Conservation (phyloP, 1,140 invertebrate genomes). For the Diorhabda carinulata region DNA sequence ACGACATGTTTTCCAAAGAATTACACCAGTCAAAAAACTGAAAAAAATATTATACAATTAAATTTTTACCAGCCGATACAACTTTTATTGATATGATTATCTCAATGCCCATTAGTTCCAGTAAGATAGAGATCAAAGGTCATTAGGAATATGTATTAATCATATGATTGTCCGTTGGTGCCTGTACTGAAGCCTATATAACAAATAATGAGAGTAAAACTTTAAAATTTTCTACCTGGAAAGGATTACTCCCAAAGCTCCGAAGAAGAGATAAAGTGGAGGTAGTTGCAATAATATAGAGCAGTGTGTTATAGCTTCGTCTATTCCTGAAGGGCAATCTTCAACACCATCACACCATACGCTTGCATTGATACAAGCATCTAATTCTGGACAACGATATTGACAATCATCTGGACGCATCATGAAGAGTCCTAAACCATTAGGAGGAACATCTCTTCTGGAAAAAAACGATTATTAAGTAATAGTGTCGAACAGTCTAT, state of each 20-base stretch:
- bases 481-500: neutral
- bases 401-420: slow-evolving; percentile 67
- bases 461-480: slow-evolving; percentile 15
- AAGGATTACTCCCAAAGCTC: slow-evolving; percentile 47
- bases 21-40: slow-evolving; percentile 29
- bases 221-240: slow-evolving; percentile 20
- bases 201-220: neutral
- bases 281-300: slow-evolving; percentile 70
- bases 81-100: neutral
- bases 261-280: slow-evolving; percentile 62
- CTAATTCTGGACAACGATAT: slow-evolving; percentile 77
- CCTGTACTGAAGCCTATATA: neutral
- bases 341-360: slow-evolving; percentile 83
- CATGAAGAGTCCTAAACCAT: slow-evolving; percentile 49
- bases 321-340: slow-evolving; percentile 83
- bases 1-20: slow-evolving; percentile 58
- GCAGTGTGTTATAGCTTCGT: slow-evolving; percentile 77
- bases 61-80: neutral
- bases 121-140: too few relatives aligned
- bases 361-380: slow-evolving; percentile 82
- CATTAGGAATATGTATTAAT: too few relatives aligned
- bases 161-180: too few relatives aligned
- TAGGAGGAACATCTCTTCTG: slow-evolving; percentile 42
- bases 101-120: too few relatives aligned
- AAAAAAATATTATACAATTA: slow-evolving; percentile 14